Percentiles rank a stretch among this genome's conserved stretches.
These are phyloP conservation scores for Patagioenas fasciata DNA, from an alignment of 2,113 vertebrate species.

Conservation along the genomic window DNA sequence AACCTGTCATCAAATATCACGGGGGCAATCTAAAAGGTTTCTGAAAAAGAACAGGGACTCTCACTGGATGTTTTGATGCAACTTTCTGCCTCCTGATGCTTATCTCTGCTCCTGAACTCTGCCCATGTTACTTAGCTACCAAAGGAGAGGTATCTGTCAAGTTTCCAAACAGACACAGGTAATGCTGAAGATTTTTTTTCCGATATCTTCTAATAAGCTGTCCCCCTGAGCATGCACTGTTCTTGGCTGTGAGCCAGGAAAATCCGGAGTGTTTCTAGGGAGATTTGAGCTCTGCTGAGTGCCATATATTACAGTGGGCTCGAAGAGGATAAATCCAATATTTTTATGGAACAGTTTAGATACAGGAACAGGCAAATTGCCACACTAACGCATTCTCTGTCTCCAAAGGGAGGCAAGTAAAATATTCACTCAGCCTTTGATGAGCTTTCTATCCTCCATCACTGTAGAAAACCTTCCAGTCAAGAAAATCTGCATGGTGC, in stretches of 20 bases:
- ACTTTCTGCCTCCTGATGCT: background rate
- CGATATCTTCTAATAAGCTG: background rate
- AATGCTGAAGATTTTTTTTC: background rate
- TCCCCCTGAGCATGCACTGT: background rate
- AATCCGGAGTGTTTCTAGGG: constrained; percentile 39
- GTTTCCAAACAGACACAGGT: background rate
- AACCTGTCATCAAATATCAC: background rate
- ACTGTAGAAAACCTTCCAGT: background rate
- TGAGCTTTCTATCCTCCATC: background rate
- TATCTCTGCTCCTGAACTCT: background rate
- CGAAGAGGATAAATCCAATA: constrained; percentile 11
- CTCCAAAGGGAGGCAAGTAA: background rate
- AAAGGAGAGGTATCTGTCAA: background rate
- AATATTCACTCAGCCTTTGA: background rate
- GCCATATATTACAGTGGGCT: background rate
- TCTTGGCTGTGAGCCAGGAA: constrained; percentile 18
- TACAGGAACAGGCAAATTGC: background rate
- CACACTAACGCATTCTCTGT: background rate
- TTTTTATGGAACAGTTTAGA: constrained; percentile 34
- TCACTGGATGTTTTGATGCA: background rate
- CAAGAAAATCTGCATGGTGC: background rate
- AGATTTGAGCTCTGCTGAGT: constrained; percentile 35
- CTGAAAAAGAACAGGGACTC: background rate
- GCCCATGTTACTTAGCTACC: background rate
- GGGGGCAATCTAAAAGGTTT: background rate